These are phyloP conservation scores for Agonopterix arenella DNA, from an alignment of 2,888 invertebrate genomes.

Conservation along the genomic window DNA sequence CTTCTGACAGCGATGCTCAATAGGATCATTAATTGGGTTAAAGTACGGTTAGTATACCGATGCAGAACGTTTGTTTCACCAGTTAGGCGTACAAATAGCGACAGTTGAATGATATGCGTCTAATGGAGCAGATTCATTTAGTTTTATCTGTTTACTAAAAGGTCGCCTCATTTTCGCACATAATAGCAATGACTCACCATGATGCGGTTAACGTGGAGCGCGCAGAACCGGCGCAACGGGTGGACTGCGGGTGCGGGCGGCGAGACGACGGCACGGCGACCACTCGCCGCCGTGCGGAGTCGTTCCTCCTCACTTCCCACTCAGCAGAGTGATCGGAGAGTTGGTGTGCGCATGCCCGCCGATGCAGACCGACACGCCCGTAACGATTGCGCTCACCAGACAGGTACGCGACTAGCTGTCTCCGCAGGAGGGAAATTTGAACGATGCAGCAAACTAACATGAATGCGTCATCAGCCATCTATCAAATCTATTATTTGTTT, in stretches of 20 bases:
- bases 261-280: constrained; percentile 41
- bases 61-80: constrained; percentile 6
- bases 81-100: neutral
- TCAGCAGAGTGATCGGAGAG: constrained; percentile 40
- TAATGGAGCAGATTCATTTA: constrained; percentile 30
- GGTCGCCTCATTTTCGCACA: constrained; percentile 61
- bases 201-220: constrained; percentile 67
- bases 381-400: constrained; percentile 69
- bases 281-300: constrained; percentile 49
- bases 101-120: constrained; percentile 15
- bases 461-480: constrained; percentile 30
- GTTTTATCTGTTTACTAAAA: constrained; percentile 33
- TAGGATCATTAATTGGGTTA: constrained; percentile 35
- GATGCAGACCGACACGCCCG: constrained; percentile 68
- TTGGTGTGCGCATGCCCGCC: constrained; percentile 63
- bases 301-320: constrained; percentile 60
- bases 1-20: neutral
- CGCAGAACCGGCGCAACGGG: constrained; percentile 66
- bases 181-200: constrained; percentile 70
- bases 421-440: constrained; percentile 69
- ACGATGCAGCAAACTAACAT: constrained; percentile 47
- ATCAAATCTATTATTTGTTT: constrained; percentile 7
- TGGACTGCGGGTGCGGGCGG: constrained; percentile 67
- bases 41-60: constrained; percentile 12
- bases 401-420: constrained; percentile 70